Percentiles rank a stretch among this genome's conserved stretches.
Evolutionary conservation across 64 coral and sea anemone species (phyloP).

Genomic region (Pachyseris speciosa): DNA sequence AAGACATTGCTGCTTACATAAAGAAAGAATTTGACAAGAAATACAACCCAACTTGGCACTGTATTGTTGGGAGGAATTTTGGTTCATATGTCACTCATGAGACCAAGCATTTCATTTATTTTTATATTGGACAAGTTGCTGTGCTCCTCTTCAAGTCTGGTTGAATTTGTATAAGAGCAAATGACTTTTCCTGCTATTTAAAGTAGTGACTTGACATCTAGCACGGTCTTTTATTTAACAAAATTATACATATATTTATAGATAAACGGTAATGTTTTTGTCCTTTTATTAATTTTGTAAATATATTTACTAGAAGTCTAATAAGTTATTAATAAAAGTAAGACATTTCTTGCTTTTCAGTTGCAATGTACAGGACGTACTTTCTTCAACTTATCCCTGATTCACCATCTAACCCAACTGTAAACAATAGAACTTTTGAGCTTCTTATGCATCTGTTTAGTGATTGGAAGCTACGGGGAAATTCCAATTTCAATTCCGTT

Average conservation of each 20-base stretch:
- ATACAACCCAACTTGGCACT: conserved; percentile 99
- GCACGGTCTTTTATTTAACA: background rate
- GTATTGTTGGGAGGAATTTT: conserved; percentile 98
- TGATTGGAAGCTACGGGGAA: no score
- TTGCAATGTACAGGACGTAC: background rate
- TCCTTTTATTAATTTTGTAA: background rate
- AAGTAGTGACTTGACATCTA: background rate
- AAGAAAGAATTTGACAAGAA: conserved; percentile 99
- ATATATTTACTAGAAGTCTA: background rate
- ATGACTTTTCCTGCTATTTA: background rate
- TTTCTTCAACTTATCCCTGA: no score
- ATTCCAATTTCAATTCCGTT: no score
- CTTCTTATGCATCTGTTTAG: no score
- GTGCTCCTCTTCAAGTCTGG: conserved; percentile 90
- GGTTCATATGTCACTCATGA: conserved; percentile 99
- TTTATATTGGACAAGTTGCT: conserved; percentile 99
- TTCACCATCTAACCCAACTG: no score
- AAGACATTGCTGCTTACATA: conserved; percentile 96
- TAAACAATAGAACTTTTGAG: no score
- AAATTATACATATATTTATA: background rate
- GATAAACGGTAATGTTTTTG: background rate
- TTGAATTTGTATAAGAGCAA: background rate
- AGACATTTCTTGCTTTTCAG: background rate
- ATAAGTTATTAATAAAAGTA: background rate
- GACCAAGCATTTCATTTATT: conserved; percentile 99